Evolutionary conservation across 2,113 vertebrate species (phyloP).

Genomic region (Rhagologus leucostigma): DNA sequence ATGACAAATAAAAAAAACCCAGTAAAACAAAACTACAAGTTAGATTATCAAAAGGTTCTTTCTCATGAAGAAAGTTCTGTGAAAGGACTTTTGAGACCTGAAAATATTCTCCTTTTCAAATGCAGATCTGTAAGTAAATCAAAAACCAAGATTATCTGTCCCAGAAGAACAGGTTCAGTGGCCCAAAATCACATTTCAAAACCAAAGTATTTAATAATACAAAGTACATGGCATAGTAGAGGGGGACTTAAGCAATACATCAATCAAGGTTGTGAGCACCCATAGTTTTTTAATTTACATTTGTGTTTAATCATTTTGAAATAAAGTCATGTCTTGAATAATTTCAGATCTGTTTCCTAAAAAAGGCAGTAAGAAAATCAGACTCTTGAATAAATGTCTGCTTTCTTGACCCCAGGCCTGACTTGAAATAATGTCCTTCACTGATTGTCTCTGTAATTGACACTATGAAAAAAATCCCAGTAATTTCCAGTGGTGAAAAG

Average conservation of each 20-base stretch:
- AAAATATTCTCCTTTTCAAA: neutral
- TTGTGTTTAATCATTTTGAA: neutral
- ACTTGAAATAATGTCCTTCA: neutral
- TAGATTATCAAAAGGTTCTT: neutral
- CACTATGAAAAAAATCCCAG: neutral
- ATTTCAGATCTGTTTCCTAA: neutral
- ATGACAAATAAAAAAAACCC: fast-evolving
- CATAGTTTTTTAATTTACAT: neutral
- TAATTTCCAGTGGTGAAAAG: neutral
- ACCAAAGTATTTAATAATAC: neutral
- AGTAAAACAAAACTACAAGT: neutral
- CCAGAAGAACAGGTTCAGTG: neutral
- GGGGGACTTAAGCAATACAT: neutral
- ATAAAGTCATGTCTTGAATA: neutral
- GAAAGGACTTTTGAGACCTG: neutral
- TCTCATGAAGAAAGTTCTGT: neutral
- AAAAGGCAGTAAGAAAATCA: neutral
- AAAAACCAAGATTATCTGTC: neutral
- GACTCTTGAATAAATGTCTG: neutral
- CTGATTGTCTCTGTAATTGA: neutral
- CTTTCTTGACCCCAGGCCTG: neutral
- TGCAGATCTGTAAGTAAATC: neutral
- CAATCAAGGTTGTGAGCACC: neutral
- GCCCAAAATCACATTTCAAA: neutral
- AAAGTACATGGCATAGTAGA: neutral